Percentiles rank a stretch among this genome's conserved stretches.
phyloP scores from a whole-genome alignment of 2,113 vertebrate species.

The Illadopsis cleaveri region DNA sequence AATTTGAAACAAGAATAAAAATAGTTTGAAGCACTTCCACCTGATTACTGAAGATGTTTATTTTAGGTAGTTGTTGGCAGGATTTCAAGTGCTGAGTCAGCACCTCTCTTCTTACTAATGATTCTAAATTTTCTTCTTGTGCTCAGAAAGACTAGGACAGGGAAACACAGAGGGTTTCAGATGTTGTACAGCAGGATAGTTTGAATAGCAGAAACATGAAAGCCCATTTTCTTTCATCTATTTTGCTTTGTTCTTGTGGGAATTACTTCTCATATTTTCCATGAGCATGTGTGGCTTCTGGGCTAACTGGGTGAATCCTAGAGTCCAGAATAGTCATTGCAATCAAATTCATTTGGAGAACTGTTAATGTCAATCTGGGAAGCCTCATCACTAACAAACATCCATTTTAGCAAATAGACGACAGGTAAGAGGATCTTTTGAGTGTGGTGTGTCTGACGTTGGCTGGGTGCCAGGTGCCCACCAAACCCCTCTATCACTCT shows the following conservation, averaged over 20 bases:
- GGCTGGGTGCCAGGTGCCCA: not conserved
- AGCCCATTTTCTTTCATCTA: not conserved
- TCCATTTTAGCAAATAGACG: not conserved
- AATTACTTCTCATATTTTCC: not conserved
- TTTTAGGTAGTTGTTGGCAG: not conserved
- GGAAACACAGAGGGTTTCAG: not conserved
- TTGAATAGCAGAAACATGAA: not conserved
- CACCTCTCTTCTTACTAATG: not conserved
- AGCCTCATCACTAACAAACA: not conserved
- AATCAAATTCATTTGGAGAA: not conserved
- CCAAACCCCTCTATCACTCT: not conserved
- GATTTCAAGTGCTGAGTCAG: not conserved
- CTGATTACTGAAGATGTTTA: conserved; percentile 1
- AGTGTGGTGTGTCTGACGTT: not conserved
- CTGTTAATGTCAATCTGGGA: not conserved
- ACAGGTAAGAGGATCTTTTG: not conserved
- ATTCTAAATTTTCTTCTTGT: not conserved
- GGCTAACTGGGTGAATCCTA: not conserved
- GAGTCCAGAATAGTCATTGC: not conserved
- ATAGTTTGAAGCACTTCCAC: not conserved
- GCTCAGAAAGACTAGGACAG: not conserved
- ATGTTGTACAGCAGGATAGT: not conserved
- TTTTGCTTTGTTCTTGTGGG: not conserved
- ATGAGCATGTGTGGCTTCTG: not conserved
- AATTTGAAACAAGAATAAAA: not conserved